These are phyloP conservation scores for Phymastichus coffea DNA, from an alignment of 1,140 invertebrate species.

Conservation along the genomic window DNA sequence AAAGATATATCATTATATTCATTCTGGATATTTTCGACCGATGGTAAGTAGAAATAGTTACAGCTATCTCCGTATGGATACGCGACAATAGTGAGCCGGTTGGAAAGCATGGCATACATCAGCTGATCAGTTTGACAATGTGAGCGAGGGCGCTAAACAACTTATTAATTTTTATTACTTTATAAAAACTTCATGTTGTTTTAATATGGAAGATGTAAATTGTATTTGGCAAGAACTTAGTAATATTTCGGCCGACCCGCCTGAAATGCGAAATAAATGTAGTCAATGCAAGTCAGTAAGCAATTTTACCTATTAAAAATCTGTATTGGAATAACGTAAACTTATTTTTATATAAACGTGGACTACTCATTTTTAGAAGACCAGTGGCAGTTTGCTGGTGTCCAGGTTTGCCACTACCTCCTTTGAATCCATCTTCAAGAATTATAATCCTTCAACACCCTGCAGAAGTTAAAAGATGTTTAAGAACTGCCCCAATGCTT, in stretches of 20 bases:
- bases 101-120: too few species aligned
- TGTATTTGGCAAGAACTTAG: slow-evolving; percentile 68
- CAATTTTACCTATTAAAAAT: slow-evolving; percentile 4
- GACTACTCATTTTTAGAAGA: slow-evolving; percentile 62
- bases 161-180: too few species aligned
- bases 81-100: too few species aligned
- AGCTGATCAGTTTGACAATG: too few species aligned
- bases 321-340: background rate
- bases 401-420: slow-evolving; percentile 70
- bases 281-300: slow-evolving; percentile 68
- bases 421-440: slow-evolving; percentile 66
- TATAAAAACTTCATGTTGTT: too few species aligned
- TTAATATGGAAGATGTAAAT: slow-evolving; percentile 53
- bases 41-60: too few species aligned
- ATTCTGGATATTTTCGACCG: too few species aligned
- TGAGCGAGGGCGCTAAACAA: too few species aligned
- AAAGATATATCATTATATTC: too few species aligned
- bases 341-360: background rate
- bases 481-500: slow-evolving; percentile 88
- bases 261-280: slow-evolving; percentile 69
- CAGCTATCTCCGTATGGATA: too few species aligned
- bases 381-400: slow-evolving; percentile 90
- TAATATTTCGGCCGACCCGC: slow-evolving; percentile 72
- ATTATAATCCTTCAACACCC: slow-evolving; percentile 89
- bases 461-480: slow-evolving; percentile 85